Evolutionary conservation across 2,888 invertebrate species (phyloP).

Genomic region (Digitonthophagus gazella): DNA sequence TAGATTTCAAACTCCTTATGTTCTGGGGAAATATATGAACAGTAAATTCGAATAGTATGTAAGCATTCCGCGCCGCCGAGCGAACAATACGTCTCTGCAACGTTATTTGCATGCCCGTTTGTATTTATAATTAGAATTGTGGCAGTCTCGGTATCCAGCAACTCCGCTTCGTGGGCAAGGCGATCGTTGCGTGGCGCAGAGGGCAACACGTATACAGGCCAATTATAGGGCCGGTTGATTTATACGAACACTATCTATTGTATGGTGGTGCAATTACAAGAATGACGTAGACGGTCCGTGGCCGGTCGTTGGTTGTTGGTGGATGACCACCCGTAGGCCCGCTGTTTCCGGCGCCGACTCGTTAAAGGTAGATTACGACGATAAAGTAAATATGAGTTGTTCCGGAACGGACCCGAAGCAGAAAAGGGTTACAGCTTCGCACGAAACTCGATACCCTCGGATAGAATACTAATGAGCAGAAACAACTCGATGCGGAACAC

Average conservation of each 20-base stretch:
- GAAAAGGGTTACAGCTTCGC: background rate
- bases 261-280: constrained; percentile 39
- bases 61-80: constrained; percentile 4
- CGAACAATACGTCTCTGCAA: background rate
- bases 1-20: background rate
- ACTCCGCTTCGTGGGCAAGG: constrained; percentile 10
- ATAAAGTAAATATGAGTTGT: constrained; percentile 24
- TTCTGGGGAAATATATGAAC: background rate
- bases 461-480: background rate
- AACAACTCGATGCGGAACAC: background rate
- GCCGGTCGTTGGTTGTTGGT: constrained; percentile 30
- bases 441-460: background rate
- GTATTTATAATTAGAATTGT: constrained; percentile 14
- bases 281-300: constrained; percentile 36
- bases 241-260: constrained; percentile 38
- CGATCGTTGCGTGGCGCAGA: background rate
- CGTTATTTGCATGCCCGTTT: constrained; percentile 10
- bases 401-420: background rate
- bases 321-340: constrained; percentile 22
- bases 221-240: constrained; percentile 34
- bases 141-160: background rate
- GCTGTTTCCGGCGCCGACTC: constrained; percentile 27
- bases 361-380: constrained; percentile 27
- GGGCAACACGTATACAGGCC: constrained; percentile 17
- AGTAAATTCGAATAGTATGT: constrained; percentile 7